phyloP scores from a whole-genome alignment of 2,797 vertebrate genomes.

The Tenualosa ilisha region DNA sequence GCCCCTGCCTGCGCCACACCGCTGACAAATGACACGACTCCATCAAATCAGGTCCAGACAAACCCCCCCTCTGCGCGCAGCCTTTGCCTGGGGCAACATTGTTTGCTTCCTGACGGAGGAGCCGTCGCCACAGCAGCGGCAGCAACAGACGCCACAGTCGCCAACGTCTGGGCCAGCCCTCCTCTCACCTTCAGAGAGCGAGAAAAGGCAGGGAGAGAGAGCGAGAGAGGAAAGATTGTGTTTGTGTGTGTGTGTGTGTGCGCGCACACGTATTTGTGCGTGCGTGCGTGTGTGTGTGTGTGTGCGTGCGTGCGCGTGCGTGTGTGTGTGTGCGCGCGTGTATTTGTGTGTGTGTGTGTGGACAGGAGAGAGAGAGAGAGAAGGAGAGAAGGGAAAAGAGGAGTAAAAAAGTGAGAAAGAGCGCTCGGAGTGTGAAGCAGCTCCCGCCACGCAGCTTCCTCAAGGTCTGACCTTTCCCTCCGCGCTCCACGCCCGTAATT shows the following conservation, averaged over 20 bases:
- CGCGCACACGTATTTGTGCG: neutral
- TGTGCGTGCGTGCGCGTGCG: neutral
- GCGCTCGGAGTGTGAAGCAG: neutral
- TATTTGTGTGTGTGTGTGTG: neutral
- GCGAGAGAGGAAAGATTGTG: neutral
- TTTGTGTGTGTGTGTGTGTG: too few species aligned
- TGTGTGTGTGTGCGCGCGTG: neutral
- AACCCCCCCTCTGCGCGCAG: neutral
- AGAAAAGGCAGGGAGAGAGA: neutral
- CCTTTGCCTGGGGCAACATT: neutral
- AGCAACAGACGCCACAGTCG: neutral
- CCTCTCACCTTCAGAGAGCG: neutral
- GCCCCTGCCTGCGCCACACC: neutral
- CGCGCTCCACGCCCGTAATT: conserved; percentile 16
- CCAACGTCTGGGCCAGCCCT: neutral
- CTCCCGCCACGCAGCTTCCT: neutral
- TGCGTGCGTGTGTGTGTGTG: too few species aligned
- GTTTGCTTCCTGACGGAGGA: neutral
- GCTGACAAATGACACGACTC: conserved; percentile 35
- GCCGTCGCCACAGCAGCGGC: neutral
- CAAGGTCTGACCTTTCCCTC: conserved; percentile 10
- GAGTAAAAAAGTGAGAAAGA: neutral
- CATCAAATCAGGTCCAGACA: conserved; percentile 41
- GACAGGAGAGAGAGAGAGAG: neutral
- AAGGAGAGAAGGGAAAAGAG: neutral